Percentiles rank a stretch among this genome's conserved stretches.
These are phyloP conservation scores for Turritopsis rubra DNA, from an alignment of 30 jellyfish, hydroid and myxozoan genomes.

Conservation along the genomic window DNA sequence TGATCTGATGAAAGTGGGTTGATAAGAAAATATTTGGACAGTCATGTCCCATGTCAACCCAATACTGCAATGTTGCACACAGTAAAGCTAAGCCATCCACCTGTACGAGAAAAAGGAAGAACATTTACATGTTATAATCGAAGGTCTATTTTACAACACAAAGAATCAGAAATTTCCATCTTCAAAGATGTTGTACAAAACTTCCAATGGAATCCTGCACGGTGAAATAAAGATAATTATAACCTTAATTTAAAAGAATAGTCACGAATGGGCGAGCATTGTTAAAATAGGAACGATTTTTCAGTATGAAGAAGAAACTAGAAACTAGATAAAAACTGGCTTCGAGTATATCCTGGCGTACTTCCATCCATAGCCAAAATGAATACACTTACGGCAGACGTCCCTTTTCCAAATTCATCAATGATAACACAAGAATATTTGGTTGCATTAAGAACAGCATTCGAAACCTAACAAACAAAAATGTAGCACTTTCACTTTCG, in stretches of 20 bases:
- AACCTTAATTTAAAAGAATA: too few species aligned
- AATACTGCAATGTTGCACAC: slow-evolving; percentile 54
- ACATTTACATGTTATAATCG: too few species aligned
- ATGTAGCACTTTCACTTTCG: not conserved
- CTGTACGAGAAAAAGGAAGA: slow-evolving; percentile 34
- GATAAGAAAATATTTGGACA: slow-evolving; percentile 88
- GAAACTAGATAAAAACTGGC: too few species aligned
- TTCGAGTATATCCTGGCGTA: too few species aligned
- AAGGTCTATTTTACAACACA: too few species aligned
- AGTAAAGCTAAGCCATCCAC: slow-evolving; percentile 89
- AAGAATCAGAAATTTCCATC: too few species aligned
- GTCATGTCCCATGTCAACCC: slow-evolving; percentile 43
- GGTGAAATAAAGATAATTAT: too few species aligned
- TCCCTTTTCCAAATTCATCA: slow-evolving; percentile 99
- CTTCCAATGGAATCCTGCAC: too few species aligned
- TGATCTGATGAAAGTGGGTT: slow-evolving; percentile 87
- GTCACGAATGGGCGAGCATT: too few species aligned
- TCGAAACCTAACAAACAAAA: slow-evolving; percentile 50
- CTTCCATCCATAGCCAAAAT: too few species aligned
- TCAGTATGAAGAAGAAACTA: too few species aligned
- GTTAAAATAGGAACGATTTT: too few species aligned
- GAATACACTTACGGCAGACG: slow-evolving; percentile 80
- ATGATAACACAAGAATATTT: slow-evolving; percentile 72
- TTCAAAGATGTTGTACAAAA: not conserved
- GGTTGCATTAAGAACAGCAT: slow-evolving; percentile 77